A percentile compares a stretch with the other conserved stretches of the same genome.
Conservation (phyloP, 2,797 vertebrate genomes). For the Liasis olivaceus region DNA sequence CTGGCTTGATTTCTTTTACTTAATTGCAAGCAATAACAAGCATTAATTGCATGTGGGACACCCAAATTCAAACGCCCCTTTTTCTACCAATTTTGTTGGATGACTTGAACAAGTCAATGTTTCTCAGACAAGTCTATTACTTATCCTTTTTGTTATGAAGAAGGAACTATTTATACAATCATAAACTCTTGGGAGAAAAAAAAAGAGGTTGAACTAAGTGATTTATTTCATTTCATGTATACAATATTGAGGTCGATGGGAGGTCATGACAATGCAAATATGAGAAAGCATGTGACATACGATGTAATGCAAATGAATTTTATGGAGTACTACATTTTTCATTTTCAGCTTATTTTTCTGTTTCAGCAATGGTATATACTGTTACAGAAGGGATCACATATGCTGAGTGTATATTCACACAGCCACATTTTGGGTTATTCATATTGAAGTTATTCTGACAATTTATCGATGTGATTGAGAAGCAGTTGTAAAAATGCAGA, state of each 20-base stretch:
- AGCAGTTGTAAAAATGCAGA: neutral
- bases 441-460: neutral
- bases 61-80: neutral
- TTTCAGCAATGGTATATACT: neutral
- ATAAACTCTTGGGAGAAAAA: neutral
- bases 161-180: neutral
- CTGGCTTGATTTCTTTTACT: neutral
- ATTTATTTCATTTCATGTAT: neutral
- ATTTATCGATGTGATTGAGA: neutral
- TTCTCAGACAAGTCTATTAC: neutral
- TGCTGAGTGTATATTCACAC: neutral
- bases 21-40: neutral
- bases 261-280: neutral
- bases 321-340: neutral
- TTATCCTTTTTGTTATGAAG: too few relatives aligned
- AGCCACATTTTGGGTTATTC: neutral
- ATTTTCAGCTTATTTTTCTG: neutral
- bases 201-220: neutral
- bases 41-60: neutral
- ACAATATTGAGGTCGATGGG: neutral
- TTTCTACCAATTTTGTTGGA: neutral
- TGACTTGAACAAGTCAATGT: neutral
- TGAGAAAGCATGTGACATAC: neutral
- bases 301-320: neutral
- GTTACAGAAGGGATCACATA: neutral